These are phyloP conservation scores for Diarsia brunnea DNA, from an alignment of 2,888 invertebrate genomes.

Conservation along the genomic window DNA sequence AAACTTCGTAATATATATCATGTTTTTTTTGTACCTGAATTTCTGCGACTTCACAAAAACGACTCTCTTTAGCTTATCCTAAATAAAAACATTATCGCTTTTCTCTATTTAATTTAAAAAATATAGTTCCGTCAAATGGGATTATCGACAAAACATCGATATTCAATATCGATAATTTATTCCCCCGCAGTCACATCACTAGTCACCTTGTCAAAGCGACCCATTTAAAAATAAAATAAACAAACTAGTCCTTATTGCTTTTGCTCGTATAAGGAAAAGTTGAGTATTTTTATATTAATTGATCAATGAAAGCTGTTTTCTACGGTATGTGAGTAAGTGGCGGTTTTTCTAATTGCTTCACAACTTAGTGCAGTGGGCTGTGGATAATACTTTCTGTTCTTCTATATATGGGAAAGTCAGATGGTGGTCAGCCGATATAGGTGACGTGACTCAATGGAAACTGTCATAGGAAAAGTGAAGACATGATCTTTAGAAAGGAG, in stretches of 20 bases:
- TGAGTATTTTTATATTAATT: conserved; percentile 64
- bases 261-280: conserved; percentile 31
- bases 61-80: too few species aligned
- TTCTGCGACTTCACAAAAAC: not conserved
- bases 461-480: not conserved
- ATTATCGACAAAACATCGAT: conserved; percentile 10
- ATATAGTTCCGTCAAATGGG: not conserved
- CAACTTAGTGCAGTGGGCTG: conserved; percentile 4
- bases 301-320: conserved; percentile 65
- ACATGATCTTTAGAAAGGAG: not conserved
- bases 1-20: not conserved
- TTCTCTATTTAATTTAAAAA: not conserved
- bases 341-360: conserved; percentile 60
- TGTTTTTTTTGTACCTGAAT: not conserved
- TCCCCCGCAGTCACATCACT: conserved; percentile 42
- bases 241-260: conserved; percentile 49
- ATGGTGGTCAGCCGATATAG: not conserved
- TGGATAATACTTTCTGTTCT: conserved; percentile 35
- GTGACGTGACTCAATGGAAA: conserved; percentile 9
- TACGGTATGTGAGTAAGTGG: conserved; percentile 4
- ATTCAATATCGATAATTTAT: conserved; percentile 3
- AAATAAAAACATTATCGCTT: not conserved
- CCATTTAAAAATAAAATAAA: conserved; percentile 49
- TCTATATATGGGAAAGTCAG: conserved; percentile 15
- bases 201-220: conserved; percentile 38